Conservation (phyloP, 2,113 vertebrate species). For the Loxodonta africana region DNA sequence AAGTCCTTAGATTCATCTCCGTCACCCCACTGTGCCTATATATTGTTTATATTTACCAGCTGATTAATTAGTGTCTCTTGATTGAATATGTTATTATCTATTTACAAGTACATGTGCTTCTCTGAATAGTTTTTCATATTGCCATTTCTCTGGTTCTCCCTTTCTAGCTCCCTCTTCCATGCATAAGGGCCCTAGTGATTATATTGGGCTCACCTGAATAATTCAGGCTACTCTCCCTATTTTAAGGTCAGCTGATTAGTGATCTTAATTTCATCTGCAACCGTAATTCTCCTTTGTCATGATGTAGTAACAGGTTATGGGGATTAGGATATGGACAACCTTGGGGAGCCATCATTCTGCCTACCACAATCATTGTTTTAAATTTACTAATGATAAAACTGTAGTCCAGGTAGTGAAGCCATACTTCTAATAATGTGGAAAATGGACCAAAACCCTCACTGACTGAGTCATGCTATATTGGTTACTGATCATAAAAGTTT, state of each 20-base stretch:
- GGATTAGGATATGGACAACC: background rate
- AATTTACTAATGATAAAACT: background rate
- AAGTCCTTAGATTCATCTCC: slow-evolving; percentile 1
- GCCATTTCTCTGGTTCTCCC: background rate
- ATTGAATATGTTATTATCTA: slow-evolving; percentile 62
- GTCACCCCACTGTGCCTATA: background rate
- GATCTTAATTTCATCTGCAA: background rate
- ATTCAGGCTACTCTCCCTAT: background rate
- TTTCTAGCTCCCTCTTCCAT: background rate
- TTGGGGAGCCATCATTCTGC: background rate
- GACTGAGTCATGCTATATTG: background rate
- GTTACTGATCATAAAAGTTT: background rate
- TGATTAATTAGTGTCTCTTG: slow-evolving; percentile 51
- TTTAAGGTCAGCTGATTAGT: background rate
- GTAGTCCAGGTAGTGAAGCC: background rate
- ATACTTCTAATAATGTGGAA: background rate
- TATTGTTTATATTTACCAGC: slow-evolving; percentile 55
- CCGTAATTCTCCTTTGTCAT: background rate
- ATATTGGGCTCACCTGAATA: too few relatives aligned
- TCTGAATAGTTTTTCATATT: background rate
- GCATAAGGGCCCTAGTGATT: background rate
- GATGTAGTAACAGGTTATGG: background rate
- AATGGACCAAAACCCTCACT: background rate
- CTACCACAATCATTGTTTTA: background rate
- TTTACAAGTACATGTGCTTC: background rate